Percentiles rank a stretch among this genome's conserved stretches.
Evolutionary conservation across 2,113 vertebrate species (phyloP).

Genomic region (Crotalus helleri): DNA sequence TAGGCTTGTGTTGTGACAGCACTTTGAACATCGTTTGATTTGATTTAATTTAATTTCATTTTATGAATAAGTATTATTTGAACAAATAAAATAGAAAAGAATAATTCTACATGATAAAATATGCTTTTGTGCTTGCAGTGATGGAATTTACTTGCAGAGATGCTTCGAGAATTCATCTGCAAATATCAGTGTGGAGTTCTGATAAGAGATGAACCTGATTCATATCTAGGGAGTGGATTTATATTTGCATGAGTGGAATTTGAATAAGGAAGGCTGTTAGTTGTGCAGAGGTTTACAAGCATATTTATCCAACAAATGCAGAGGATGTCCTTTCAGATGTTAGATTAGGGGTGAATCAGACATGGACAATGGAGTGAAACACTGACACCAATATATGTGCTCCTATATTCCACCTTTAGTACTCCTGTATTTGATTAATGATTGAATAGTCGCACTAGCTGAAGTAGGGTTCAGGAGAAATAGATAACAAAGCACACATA

Average conservation of each 20-base stretch:
- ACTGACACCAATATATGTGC: background rate
- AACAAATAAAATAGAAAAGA: background rate
- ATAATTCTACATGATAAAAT: background rate
- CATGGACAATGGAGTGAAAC: background rate
- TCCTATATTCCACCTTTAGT: background rate
- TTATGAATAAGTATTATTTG: background rate
- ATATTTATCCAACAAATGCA: background rate
- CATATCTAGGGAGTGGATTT: background rate
- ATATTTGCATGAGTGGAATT: background rate
- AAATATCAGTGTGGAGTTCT: background rate
- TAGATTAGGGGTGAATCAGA: background rate
- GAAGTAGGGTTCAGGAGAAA: background rate
- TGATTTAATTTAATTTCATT: constrained; percentile 3
- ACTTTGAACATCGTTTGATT: background rate
- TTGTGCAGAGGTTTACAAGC: background rate
- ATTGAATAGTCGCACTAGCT: background rate
- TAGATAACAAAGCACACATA: background rate
- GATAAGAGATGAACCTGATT: background rate
- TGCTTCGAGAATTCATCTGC: background rate
- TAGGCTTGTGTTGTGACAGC: background rate
- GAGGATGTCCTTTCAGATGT: background rate
- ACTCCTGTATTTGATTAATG: background rate
- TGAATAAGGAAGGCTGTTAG: background rate
- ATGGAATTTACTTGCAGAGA: background rate
- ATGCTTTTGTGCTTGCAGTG: background rate